Conservation (phyloP, 2,888 invertebrate species). For the Meghimatium bilineatum region DNA sequence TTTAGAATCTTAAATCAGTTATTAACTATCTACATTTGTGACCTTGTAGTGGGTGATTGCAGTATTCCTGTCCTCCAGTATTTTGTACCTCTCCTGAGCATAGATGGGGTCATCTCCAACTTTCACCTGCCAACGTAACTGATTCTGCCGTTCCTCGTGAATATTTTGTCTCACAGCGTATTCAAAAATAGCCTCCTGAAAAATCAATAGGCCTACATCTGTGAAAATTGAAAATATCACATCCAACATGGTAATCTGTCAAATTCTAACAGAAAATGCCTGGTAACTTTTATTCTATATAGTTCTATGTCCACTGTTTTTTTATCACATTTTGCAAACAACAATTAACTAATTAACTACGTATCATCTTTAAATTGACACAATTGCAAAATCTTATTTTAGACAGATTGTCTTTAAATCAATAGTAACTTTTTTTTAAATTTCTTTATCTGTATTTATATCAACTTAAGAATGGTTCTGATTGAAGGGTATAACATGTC, state of each 20-base stretch:
- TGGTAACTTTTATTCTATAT: too few relatives aligned
- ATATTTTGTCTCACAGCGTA: constrained; percentile 74
- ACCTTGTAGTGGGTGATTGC: constrained; percentile 72
- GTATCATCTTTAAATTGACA: too few relatives aligned
- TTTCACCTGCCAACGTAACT: constrained; percentile 76
- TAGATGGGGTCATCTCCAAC: constrained; percentile 73
- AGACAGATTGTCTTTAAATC: too few relatives aligned
- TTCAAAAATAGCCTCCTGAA: constrained; percentile 75
- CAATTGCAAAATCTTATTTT: too few relatives aligned
- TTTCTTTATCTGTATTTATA: too few relatives aligned
- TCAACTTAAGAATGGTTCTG: too few relatives aligned
- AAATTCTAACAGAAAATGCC: too few relatives aligned
- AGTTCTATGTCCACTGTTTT: too few relatives aligned
- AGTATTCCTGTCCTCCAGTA: constrained; percentile 64
- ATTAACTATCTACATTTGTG: background rate
- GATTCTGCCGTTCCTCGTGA: constrained; percentile 76
- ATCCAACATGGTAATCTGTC: background rate
- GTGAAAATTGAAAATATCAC: background rate
- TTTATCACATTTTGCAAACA: too few relatives aligned
- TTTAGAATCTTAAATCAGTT: background rate
- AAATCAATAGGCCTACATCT: background rate
- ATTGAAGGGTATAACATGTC: too few relatives aligned
- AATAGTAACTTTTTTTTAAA: too few relatives aligned
- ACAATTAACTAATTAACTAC: too few relatives aligned
- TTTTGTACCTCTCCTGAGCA: constrained; percentile 61